Evolutionary conservation across 2,888 invertebrate species (phyloP), one percentile per base, ranked within the genome.

Genomic region (Andrena praecox): DNA sequence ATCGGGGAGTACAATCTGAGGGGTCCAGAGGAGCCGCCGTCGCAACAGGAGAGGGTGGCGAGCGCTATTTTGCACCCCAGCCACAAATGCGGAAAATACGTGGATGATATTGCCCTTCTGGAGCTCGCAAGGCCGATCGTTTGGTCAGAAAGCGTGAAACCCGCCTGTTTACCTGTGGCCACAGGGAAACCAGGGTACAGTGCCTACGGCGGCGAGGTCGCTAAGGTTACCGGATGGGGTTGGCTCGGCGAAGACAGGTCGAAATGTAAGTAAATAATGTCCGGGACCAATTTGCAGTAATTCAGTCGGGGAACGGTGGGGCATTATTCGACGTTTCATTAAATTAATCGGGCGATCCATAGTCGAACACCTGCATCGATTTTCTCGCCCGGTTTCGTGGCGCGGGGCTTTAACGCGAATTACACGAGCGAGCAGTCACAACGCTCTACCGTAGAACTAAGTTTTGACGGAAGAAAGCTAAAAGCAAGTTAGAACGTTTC

Each of bases 191-290:
- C 95, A 75, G 93, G 90, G 50, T 94, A 94, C 81, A 94, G 93
- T n/a, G 94, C 91, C 50, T 96, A 95, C 87, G 95, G 95, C 67
- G 96, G 96, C 0, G 92, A 93, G 0, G 90, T 94, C 27, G 98
- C 97, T 0, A 96, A 96, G 0, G 97, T 97, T 0, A 97, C 97
- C 31, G 98, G 98, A 6, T 98, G 98, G 98, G 98, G 98, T 0
- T 97, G 97, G 96, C 96, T 97, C 0, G 95, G 97, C 85, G 98
- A 98, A 93, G 95, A 97, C 90, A 95, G 95, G 85, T 95, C 95
- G 42, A 95, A 95, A 93, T 96, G 97, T 95, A 91, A 91, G 92
- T 89, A 77, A 84, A 86, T 86, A 81, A 81, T 67, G 20, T n/a
- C 48, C 24, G 20, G 1, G 5, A 7, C 20, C 52, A 78, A 29